A percentile compares a stretch with the other conserved stretches of the same genome.
These are phyloP conservation scores for Brachyopa scutellaris DNA, from an alignment of 2,888 invertebrate genomes.

Conservation along the genomic window DNA sequence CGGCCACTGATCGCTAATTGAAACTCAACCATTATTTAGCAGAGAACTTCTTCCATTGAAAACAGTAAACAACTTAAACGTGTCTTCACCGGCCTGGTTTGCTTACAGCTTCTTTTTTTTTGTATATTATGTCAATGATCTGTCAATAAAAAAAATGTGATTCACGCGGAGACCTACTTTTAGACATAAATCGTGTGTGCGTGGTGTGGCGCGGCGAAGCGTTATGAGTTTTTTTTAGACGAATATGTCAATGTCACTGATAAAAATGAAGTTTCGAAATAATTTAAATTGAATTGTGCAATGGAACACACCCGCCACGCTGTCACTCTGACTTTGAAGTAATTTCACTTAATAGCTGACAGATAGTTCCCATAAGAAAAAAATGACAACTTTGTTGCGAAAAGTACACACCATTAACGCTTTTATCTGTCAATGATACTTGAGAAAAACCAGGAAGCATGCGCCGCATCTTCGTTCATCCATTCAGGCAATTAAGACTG, in stretches of 20 bases:
- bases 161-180: constrained; percentile 47
- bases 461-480: not conserved
- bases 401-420: not conserved
- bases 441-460: constrained; percentile 25
- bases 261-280: not conserved
- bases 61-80: too few species aligned
- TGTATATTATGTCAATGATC: constrained; percentile 46
- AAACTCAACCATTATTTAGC: too few species aligned
- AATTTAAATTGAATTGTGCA: not conserved
- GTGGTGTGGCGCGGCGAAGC: not conserved
- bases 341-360: too few species aligned
- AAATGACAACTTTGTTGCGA: not conserved
- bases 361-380: too few species aligned
- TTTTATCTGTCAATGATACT: constrained; percentile 15
- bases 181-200: not conserved
- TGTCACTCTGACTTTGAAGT: not conserved
- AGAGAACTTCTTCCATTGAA: too few species aligned
- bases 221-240: not conserved
- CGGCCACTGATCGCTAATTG: too few species aligned
- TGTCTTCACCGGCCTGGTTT: constrained; percentile 63
- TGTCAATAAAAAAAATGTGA: constrained; percentile 61
- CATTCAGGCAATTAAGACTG: constrained; percentile 18
- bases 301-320: not conserved
- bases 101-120: constrained; percentile 39
- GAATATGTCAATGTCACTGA: constrained; percentile 9